Conservation (phyloP, 2,113 vertebrate species). For the Oryzias melastigma region DNA sequence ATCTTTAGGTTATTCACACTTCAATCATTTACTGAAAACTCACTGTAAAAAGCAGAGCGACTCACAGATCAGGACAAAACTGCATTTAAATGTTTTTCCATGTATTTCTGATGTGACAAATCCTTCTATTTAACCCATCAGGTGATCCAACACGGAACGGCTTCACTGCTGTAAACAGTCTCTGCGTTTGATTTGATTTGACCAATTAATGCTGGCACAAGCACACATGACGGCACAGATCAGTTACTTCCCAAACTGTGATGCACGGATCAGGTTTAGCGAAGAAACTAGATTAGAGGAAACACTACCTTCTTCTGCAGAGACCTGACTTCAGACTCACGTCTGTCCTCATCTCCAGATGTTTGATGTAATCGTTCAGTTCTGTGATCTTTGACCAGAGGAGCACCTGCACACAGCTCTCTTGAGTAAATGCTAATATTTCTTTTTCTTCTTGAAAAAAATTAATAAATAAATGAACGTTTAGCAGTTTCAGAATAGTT, state of each 20-base stretch:
- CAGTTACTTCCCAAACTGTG: constrained; percentile 21
- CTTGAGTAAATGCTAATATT: no score
- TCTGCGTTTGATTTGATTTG: constrained; percentile 24
- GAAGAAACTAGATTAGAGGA: constrained; percentile 34
- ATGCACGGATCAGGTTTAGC: constrained; percentile 31
- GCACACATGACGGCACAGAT: constrained; percentile 29
- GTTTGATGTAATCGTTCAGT: neutral
- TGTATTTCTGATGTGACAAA: no score
- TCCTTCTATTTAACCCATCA: no score
- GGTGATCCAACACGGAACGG: neutral
- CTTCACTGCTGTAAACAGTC: constrained; percentile 12
- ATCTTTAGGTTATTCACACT: no score
- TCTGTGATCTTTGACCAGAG: neutral
- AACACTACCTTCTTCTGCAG: constrained; percentile 25
- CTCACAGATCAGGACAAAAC: no score
- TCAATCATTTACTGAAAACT: no score
- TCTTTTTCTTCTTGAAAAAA: no score
- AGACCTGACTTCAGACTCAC: constrained; percentile 7
- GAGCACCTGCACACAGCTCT: no score
- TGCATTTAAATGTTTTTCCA: no score
- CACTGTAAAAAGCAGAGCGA: no score
- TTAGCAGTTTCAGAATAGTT: no score
- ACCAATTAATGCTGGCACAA: constrained; percentile 31
- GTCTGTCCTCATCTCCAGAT: neutral
- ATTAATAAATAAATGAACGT: no score